Evolutionary conservation across 1,140 invertebrate species (phyloP), one percentile per base, ranked within the genome.

Genomic region (Drosophila kepulauana): DNA sequence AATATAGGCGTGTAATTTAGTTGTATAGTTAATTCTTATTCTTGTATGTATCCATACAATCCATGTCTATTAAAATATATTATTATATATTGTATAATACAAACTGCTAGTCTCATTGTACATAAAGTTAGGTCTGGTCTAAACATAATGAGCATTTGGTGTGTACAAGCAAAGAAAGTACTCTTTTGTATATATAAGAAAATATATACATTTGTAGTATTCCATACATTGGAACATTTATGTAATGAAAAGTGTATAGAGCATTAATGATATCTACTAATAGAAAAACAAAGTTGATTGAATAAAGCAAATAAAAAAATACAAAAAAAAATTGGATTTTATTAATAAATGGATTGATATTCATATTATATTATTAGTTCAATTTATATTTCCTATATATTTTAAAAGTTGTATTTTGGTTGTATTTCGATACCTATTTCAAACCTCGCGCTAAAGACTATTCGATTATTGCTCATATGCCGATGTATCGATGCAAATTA

Each of bases 1-100:
- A 87, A 87, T 87, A 87, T 87, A 87, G 82, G 68, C 75, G 69
- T 77, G 81, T 79, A 71, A 78, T 41, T 77, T 84, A 79, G 56
- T 33, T 84, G 68, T 77, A 69, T 81, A 68, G 52, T 70, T 46
- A 74, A 82, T 63, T 65, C 64, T 75, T 65, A 72, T 65, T 61
- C 54, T 72, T 80, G 20, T 25, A 81, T 68, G 59, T 81, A 75
- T 77, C 49, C 33, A 33, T 28, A 58, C 45, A 65, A 67, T 71
- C 46, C 49, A 75, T 61, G 68, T 82, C 82, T 79, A 79, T 76
- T 77, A 82, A 58, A 33, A 58, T 66, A 75, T 41, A 38, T 10
- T 8, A 38, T 11, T 38, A 58, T 57, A 58, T 69, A 56, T 52
- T 49, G 56, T 65, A 48, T 68, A 43, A 75, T 43, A 64, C 28